These are phyloP conservation scores for Hydrozoanthus tunicans DNA, from an alignment of 64 coral and sea anemone species.

Conservation along the genomic window DNA sequence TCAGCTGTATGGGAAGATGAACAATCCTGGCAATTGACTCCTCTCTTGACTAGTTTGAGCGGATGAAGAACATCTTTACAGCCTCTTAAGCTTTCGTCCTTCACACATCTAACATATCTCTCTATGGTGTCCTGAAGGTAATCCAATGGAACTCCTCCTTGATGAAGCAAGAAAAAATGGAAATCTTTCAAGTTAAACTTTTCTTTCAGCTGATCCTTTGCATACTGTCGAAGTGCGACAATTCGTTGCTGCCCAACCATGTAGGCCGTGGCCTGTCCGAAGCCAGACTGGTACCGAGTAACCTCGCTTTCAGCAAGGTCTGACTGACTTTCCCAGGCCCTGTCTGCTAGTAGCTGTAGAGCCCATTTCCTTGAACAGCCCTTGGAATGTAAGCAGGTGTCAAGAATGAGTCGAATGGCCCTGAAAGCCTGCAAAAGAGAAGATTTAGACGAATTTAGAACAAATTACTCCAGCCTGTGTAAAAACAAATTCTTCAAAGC, in stretches of 20 bases:
- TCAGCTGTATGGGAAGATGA: background rate
- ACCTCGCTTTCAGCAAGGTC: conserved; percentile 28
- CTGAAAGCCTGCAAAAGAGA: conserved; percentile 1
- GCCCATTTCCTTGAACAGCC: conserved; percentile 17
- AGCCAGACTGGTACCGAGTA: conserved; percentile 44
- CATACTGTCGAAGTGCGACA: conserved; percentile 24
- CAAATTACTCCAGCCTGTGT: too few species aligned
- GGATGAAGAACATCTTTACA: conserved; percentile 13
- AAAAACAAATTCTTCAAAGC: too few species aligned
- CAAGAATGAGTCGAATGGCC: conserved; percentile 38
- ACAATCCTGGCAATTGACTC: background rate
- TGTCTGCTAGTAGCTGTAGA: conserved; percentile 23
- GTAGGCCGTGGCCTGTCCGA: conserved; percentile 23
- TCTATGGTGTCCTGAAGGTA: conserved; percentile 25
- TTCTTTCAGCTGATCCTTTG: conserved; percentile 38
- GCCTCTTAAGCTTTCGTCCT: background rate
- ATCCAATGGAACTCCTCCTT: conserved; percentile 41
- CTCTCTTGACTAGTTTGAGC: conserved; percentile 9
- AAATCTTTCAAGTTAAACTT: conserved; percentile 50
- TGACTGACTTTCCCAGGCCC: conserved; percentile 12
- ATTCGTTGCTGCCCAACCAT: conserved; percentile 37
- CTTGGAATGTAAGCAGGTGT: conserved; percentile 26
- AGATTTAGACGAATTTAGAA: too few species aligned
- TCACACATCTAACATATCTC: conserved; percentile 23
- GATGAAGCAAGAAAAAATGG: conserved; percentile 41